Evolutionary conservation across 2,113 vertebrate species (phyloP).

Genomic region (Aegotheles bennettii): DNA sequence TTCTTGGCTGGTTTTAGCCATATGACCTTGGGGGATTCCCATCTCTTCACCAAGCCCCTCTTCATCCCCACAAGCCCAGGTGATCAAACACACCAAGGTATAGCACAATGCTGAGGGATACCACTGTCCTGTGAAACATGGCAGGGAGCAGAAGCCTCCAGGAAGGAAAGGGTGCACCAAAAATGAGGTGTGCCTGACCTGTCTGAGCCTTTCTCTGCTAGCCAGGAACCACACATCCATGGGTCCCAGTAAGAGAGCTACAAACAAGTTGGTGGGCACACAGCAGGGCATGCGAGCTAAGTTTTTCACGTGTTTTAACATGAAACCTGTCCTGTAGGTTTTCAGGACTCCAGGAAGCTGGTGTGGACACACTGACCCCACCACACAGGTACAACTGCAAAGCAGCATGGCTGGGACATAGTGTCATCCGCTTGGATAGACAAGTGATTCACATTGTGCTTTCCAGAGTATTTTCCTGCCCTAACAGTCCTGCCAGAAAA

Average conservation of each 20-base stretch:
- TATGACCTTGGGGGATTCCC: not conserved
- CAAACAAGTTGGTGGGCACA: not conserved
- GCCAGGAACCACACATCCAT: not conserved
- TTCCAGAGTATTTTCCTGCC: conserved; percentile 63
- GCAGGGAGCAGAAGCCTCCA: not conserved
- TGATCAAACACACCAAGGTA: not conserved
- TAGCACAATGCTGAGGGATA: not conserved
- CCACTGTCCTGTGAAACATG: fast-evolving
- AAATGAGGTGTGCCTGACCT: not conserved
- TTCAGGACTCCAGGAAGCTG: not conserved
- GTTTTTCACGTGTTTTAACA: not conserved
- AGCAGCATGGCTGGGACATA: conserved; percentile 1
- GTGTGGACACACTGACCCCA: not conserved
- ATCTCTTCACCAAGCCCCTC: not conserved
- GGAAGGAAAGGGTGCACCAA: not conserved
- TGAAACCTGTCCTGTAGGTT: not conserved
- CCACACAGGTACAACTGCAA: not conserved
- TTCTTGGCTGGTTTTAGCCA: not conserved
- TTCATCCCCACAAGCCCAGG: not conserved
- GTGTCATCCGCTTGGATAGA: conserved; percentile 55
- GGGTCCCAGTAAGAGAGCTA: not conserved
- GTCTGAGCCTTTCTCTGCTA: not conserved
- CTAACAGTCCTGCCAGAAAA: conserved; percentile 67
- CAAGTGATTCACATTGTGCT: conserved; percentile 59
- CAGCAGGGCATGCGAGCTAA: not conserved